These are phyloP conservation scores for Conger conger DNA, from an alignment of 2,113 vertebrate species.

Conservation along the genomic window DNA sequence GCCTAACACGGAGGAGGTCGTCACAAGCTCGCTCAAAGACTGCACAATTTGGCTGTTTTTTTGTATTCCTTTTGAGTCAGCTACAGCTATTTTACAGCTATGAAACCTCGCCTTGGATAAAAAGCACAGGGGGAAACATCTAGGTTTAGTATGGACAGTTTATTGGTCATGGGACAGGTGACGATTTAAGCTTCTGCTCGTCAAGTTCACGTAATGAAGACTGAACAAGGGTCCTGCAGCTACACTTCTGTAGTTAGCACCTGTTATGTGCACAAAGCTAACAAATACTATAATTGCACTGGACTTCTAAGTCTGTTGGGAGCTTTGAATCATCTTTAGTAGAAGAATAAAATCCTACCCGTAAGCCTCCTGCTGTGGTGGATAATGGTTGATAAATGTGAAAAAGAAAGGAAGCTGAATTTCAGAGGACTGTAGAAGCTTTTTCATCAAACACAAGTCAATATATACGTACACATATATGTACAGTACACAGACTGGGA, in stretches of 20 bases:
- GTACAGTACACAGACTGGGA: neutral
- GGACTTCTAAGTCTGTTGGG: neutral
- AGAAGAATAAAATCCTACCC: neutral
- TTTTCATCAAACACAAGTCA: neutral
- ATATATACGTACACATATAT: no score
- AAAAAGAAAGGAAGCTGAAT: neutral
- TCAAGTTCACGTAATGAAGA: neutral
- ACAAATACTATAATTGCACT: neutral
- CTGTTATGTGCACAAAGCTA: neutral
- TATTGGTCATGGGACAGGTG: neutral
- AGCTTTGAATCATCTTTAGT: neutral
- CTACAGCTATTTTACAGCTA: neutral
- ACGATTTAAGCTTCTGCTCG: neutral
- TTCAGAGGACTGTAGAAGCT: neutral
- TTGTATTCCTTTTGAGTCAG: neutral
- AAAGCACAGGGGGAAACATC: neutral
- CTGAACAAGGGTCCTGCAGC: neutral
- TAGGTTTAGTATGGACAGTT: neutral
- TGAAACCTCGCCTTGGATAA: neutral
- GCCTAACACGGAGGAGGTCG: neutral
- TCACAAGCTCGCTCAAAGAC: neutral
- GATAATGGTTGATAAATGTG: neutral
- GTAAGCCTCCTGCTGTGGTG: neutral
- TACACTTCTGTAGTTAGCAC: neutral
- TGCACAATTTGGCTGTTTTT: neutral